These are phyloP conservation scores for Megaceryle alcyon DNA, from an alignment of 2,797 vertebrate genomes.

Conservation along the genomic window DNA sequence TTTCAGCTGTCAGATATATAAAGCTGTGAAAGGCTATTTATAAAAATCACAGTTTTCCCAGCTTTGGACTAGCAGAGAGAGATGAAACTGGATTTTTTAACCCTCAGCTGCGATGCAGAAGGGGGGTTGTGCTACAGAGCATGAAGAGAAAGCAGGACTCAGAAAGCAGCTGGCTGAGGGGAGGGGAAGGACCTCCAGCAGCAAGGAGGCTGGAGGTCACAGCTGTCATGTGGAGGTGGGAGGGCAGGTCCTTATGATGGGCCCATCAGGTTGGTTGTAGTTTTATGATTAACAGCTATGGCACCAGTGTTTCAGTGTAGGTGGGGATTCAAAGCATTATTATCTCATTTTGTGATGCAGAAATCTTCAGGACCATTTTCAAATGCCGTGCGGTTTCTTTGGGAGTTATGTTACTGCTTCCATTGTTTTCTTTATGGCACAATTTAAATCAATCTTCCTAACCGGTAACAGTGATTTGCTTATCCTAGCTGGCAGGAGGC, in stretches of 20 bases:
- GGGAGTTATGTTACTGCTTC: background rate
- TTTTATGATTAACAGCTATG: no score
- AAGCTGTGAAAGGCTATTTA: background rate
- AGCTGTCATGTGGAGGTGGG: background rate
- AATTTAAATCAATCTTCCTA: no score
- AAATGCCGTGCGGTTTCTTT: background rate
- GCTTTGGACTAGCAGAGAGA: background rate
- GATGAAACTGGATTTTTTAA: background rate
- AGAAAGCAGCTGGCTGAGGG: accelerated
- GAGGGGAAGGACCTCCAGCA: background rate
- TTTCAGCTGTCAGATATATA: no score
- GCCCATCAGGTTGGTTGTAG: background rate
- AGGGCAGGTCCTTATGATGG: no score
- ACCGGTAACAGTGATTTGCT: accelerated
- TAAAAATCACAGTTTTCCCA: background rate
- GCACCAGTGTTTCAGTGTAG: background rate
- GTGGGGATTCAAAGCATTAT: background rate
- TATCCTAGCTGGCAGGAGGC: background rate
- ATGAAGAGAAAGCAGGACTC: background rate
- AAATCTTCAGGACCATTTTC: accelerated
- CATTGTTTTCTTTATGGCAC: accelerated
- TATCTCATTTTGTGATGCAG: no score
- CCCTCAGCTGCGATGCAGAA: accelerated
- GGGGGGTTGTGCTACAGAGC: background rate
- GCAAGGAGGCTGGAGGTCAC: background rate